These are phyloP conservation scores for Perizoma affinitatum DNA, from an alignment of 2,888 invertebrate species.

Conservation along the genomic window DNA sequence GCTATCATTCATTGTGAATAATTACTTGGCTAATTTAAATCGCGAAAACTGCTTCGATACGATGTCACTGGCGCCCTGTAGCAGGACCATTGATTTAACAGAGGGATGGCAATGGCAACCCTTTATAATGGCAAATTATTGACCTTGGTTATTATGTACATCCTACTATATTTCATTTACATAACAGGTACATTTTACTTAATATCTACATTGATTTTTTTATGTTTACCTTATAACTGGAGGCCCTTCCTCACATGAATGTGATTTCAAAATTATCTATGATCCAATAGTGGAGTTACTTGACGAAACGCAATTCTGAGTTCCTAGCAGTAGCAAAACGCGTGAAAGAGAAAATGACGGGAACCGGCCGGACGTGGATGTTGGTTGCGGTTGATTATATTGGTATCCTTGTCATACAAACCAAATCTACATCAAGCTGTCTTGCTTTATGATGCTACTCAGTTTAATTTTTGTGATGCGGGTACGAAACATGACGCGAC, in stretches of 20 bases:
- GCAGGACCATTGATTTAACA: constrained; percentile 79
- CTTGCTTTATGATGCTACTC: neutral
- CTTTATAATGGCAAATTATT: constrained; percentile 24
- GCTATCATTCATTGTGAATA: constrained; percentile 65
- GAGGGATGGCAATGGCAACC: constrained; percentile 44
- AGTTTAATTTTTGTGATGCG: neutral
- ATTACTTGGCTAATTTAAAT: constrained; percentile 30
- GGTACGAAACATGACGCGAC: neutral
- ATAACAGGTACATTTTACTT: neutral
- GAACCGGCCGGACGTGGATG: too few relatives aligned
- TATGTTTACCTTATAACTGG: too few relatives aligned
- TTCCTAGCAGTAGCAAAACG: neutral
- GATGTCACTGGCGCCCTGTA: constrained; percentile 87
- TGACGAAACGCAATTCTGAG: neutral
- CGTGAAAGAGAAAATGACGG: too few relatives aligned
- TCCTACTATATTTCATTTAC: neutral
- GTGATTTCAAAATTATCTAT: too few relatives aligned
- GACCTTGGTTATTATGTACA: constrained; percentile 20
- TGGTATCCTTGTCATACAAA: too few relatives aligned
- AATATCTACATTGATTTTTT: too few relatives aligned
- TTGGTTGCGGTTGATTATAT: too few relatives aligned
- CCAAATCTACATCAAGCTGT: too few relatives aligned
- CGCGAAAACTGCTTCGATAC: constrained; percentile 28
- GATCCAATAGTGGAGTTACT: neutral
- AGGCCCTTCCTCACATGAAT: too few relatives aligned